Base-by-base conservation (phyloP, 2,888 invertebrate species). In the Mactromeris polynyma region DNA sequence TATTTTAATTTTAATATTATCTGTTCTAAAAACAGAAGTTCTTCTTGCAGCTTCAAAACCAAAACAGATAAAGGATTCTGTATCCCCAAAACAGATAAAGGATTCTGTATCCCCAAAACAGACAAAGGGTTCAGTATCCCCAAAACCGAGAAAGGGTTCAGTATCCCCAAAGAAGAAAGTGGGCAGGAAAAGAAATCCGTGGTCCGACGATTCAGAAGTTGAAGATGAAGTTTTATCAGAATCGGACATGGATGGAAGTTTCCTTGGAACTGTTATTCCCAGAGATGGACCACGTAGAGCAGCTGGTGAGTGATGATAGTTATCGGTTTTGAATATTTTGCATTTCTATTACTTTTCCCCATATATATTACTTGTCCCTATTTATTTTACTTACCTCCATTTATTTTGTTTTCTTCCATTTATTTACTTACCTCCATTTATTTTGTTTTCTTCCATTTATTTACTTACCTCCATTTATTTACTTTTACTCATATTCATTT, bases 171-270 rank as follows among this genome's bases (percentile, higher is more conserved):
- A 84, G n/a, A 90, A 90, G 83, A 86, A 93, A 73, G 96, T 95
- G 82, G 95, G 95, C 77, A 97, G 96, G 94, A 96, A 96, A 92
- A 94, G 93, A 51, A 96, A 96, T 89, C 95, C 96, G 0, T 97
- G 96, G 96, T 95, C 95, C 7, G 95, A 95, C 14, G 95, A 95
- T 26, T 91, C 93, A 4, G 95, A 95, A 9, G 95, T 38, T 0
- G 91, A 89, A 0, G 83, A 73, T 0, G 42, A 4, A 7, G 93
- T 91, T 36, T 2, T 90, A 26, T 91, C 91, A 4, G 93, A 93
- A 33, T 1, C 36, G n/a, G 90, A 93, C 26, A 91, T 93, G 91
- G 93, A 94, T 82, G 94, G 93, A 17, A 94, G 94, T 64, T 94
- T 93, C 85, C 81, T 93, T 77, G 93, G 90, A 78, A 81, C 88